phyloP scores from a whole-genome alignment of 53 echinoderm and acorn worm genomes.

The Holothuria leucospilota region DNA sequence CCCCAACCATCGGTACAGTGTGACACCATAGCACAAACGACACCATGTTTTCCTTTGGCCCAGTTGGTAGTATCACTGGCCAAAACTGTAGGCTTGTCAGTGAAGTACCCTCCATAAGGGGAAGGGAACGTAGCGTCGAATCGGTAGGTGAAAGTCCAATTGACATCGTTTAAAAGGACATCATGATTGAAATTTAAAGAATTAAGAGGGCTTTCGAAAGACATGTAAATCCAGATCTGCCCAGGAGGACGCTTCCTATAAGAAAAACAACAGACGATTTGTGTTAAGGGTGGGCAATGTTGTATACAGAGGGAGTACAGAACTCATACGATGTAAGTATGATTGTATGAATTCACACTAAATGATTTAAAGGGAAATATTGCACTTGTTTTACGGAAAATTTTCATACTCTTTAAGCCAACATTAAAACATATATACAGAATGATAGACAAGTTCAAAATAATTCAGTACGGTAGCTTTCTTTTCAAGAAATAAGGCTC shows the following conservation, averaged over 20 bases:
- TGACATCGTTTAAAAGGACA: not conserved
- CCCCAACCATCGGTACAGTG: not conserved
- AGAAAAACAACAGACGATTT: not conserved
- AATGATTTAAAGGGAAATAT: too few species aligned
- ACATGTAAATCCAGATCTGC: conserved; percentile 40
- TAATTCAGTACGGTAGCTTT: too few species aligned
- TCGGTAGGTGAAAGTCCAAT: conserved; percentile 41
- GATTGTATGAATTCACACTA: too few species aligned
- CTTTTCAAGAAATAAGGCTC: too few species aligned
- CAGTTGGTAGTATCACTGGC: not conserved
- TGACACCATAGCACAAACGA: conserved; percentile 22
- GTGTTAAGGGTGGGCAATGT: not conserved
- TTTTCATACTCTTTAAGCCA: too few species aligned
- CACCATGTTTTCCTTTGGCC: not conserved
- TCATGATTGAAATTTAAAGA: not conserved
- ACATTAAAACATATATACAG: too few species aligned
- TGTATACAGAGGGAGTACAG: not conserved
- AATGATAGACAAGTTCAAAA: too few species aligned
- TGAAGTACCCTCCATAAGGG: conserved; percentile 8
- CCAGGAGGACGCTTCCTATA: conserved; percentile 22
- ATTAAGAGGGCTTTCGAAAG: conserved; percentile 12
- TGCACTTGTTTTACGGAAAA: too few species aligned
- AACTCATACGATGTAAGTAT: not conserved
- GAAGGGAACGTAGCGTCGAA: conserved; percentile 9
- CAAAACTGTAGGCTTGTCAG: not conserved